Evolutionary conservation across 2,113 vertebrate genomes (phyloP).

Genomic region (Cochlearius cochlearius): DNA sequence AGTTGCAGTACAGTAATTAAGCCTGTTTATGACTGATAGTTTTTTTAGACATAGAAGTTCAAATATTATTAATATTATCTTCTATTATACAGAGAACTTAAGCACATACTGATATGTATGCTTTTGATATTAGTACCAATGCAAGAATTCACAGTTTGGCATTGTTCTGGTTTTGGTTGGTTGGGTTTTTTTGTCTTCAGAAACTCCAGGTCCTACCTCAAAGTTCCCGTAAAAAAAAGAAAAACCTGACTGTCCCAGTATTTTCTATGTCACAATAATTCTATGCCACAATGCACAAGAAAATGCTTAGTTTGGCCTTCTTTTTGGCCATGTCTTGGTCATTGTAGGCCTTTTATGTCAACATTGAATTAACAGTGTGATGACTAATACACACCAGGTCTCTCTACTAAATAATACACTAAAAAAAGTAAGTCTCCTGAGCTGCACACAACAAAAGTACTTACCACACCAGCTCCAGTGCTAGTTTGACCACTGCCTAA

Average conservation of each 20-base stretch:
- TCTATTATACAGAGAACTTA: not conserved
- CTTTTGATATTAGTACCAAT: not conserved
- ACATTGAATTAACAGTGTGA: not conserved
- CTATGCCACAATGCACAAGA: not conserved
- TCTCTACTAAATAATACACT: not conserved
- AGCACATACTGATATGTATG: not conserved
- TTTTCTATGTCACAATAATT: not conserved
- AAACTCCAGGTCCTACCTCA: not conserved
- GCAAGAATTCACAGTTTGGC: not conserved
- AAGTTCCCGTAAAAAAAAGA: not conserved
- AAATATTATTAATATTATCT: not conserved
- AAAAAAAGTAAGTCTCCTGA: not conserved
- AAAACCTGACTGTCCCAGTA: not conserved
- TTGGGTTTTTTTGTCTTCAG: not conserved
- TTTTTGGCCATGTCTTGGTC: not conserved
- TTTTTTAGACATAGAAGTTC: not conserved
- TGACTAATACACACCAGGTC: not conserved
- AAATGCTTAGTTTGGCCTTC: not conserved
- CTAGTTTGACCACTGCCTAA: slow-evolving; percentile 94
- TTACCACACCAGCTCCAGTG: slow-evolving; percentile 94
- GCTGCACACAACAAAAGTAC: not conserved
- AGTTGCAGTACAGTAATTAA: not conserved
- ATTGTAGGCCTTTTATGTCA: not conserved
- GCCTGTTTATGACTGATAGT: not conserved
- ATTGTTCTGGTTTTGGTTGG: not conserved